Evolutionary conservation across 2,888 invertebrate genomes (phyloP), one percentile per base, ranked within the genome.

Genomic region (Iselma pallidipennis): DNA sequence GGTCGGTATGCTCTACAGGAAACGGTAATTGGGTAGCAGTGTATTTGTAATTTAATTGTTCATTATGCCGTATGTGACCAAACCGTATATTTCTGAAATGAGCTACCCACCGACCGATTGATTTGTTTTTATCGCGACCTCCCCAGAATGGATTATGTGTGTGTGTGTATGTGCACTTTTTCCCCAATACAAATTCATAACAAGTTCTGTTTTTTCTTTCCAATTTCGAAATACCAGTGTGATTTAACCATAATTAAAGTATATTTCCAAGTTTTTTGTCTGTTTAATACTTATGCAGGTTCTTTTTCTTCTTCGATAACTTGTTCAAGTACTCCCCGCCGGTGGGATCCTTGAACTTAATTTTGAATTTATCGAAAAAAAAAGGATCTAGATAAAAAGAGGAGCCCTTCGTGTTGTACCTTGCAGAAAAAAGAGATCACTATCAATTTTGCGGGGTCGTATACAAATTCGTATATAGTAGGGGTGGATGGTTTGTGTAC

Each of bases 21-120:
- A 76, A 75, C 76, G 74, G 75, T 79, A 79, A 79, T 79, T 79
- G 79, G 78, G 78, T 77, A 76, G 74, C 75, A 71, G 72, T 71
- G 77, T 76, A 76, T 78, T 76, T 76, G 77, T 78, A 78, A 78
- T 78, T 78, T 78, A 78, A 79, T 79, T 79, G 78, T 77, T 78
- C 78, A 78, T 79, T 79, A 79, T 78, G 74, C 77, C 76, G 73
- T 75, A 73, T 71, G 69, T 57, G 69, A 69, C 60, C 61, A 60
- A 61, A 64, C 65, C 42, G 55, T 65, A 66, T 57, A 67, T 70
- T 68, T 67, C 70, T 66, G 63, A 66, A 70, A 68, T 64, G 63
- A 68, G 62, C 69, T 66, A 60, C 55, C 58, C 60, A 55, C 59
- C 54, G 63, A 57, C 61, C 60, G 59, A 69, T 60, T 61, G 63